A percentile compares a stretch with the other conserved stretches of the same genome.
Conservation (phyloP, 2,797 vertebrate genomes). For the Taeniopygia guttata region DNA sequence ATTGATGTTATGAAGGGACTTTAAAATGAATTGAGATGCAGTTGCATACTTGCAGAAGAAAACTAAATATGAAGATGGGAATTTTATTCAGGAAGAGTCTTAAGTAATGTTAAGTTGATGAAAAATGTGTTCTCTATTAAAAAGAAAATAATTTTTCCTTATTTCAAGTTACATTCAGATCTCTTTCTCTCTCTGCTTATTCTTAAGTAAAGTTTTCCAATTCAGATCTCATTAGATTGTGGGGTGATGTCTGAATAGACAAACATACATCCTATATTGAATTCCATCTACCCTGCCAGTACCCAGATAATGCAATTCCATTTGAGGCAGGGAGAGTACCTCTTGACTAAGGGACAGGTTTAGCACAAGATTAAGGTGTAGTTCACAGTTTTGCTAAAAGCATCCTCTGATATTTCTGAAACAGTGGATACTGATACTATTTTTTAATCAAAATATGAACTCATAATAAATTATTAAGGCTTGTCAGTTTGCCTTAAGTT, state of each 20-base stretch:
- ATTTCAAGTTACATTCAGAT: not conserved
- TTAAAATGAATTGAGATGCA: not conserved
- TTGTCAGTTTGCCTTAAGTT: not conserved
- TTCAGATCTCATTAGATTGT: not conserved
- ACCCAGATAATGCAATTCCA: not conserved
- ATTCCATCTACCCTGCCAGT: not conserved
- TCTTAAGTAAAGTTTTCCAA: not conserved
- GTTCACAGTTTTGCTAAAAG: not conserved
- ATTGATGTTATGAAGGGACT: not conserved
- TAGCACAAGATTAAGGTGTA: not conserved
- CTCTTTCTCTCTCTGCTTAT: not conserved
- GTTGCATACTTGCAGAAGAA: not conserved
- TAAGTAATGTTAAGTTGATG: not conserved
- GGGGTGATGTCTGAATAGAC: not conserved
- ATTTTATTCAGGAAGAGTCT: not conserved
- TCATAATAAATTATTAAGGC: not conserved
- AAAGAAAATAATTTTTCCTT: not conserved
- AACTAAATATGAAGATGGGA: not conserved
- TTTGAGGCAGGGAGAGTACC: not conserved
- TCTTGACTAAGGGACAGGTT: not conserved
- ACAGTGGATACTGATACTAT: not conserved
- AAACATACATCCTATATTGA: not conserved
- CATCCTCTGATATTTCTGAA: not conserved
- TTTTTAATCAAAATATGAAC: not conserved
- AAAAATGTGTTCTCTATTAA: not conserved